phyloP scores from a whole-genome alignment of 2,888 invertebrate genomes.

The Muschampia plurimacula region DNA sequence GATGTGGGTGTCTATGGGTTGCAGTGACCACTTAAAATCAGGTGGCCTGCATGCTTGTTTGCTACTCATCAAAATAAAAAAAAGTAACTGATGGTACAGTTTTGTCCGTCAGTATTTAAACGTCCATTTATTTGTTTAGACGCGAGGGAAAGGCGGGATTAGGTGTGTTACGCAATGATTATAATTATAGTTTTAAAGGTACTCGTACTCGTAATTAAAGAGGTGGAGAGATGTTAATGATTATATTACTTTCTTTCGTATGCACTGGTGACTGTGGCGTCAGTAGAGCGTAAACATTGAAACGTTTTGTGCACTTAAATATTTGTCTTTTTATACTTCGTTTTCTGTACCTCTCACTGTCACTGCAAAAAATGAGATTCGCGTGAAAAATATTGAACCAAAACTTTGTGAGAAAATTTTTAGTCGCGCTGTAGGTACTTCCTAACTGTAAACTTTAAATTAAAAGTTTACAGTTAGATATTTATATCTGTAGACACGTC shows the following conservation, averaged over 20 bases:
- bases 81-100: conserved; percentile 6
- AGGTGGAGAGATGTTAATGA: conserved; percentile 4
- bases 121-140: conserved; percentile 24
- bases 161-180: conserved; percentile 15
- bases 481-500: neutral
- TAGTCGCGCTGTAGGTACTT: no score
- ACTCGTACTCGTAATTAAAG: conserved; percentile 13
- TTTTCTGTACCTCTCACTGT: neutral
- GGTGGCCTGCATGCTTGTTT: no score
- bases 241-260: conserved; percentile 8
- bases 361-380: no score
- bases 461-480: no score
- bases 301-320: neutral
- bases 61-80: no score
- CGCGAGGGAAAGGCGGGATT: conserved; percentile 27
- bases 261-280: neutral
- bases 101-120: conserved; percentile 3
- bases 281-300: neutral
- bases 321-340: neutral
- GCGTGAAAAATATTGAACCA: no score
- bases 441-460: no score
- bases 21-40: no score
- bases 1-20: no score
- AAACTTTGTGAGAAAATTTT: no score
- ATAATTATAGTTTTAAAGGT: conserved; percentile 3